Evolutionary conservation across 2,888 invertebrate genomes (phyloP).

Genomic region (Pterobdella sp.): DNA sequence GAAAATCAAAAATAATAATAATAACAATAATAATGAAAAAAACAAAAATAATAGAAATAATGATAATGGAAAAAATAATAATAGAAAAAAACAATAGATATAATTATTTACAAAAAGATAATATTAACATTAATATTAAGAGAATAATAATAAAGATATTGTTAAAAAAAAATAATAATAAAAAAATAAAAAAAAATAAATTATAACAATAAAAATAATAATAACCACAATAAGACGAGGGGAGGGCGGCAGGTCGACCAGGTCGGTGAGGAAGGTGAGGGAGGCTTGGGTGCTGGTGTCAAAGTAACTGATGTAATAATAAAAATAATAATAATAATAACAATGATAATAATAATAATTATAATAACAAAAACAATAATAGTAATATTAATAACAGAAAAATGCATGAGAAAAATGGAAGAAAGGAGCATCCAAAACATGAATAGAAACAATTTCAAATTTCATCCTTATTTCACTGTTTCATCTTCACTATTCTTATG

Average conservation of each 20-base stretch:
- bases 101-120: background rate
- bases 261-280: conserved; percentile 4
- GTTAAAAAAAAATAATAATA: background rate
- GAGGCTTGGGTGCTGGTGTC: conserved; percentile 3
- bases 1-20: no score
- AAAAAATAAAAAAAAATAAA: conserved; percentile 15
- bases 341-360: no score
- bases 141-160: background rate
- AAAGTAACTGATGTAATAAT: background rate
- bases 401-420: no score
- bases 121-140: background rate
- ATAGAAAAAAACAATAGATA: background rate
- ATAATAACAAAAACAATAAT: no score
- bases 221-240: no score
- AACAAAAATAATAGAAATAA: background rate
- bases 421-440: no score
- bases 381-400: no score
- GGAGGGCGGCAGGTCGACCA: background rate
- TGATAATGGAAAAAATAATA: background rate
- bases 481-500: background rate
- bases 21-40: background rate
- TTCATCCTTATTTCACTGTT: background rate
- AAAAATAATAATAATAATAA: no score
- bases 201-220: background rate
- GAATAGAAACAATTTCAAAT: background rate